Evolutionary conservation across 2,797 vertebrate genomes (phyloP), one percentile per base, ranked within the genome.

Genomic region (Pangasius macronema): DNA sequence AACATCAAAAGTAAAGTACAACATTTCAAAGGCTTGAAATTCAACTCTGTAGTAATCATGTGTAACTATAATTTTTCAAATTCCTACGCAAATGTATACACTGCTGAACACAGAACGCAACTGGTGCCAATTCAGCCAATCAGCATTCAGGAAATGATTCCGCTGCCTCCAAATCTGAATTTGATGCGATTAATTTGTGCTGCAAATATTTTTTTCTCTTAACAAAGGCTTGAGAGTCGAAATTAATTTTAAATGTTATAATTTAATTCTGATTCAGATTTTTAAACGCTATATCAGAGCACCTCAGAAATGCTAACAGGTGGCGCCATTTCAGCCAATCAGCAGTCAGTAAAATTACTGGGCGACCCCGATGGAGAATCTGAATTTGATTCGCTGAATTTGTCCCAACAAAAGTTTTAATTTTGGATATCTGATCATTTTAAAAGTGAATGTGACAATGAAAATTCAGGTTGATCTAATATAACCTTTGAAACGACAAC

Each of bases 211-310:
- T 73, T 14, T n/a, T n/a, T n/a, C n/a, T 59, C 57, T 59, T 24
- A 24, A 14, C 11, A 55, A 8, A 59, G 57, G 22, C 57, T 59
- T 24, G 57, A 59, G 65, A 18, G 14, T 68, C 16, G 1, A 68
- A 68, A 68, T 68, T 2, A 68, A 68, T 30, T 59, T 24, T 30
- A 22, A 68, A 18, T 30, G 42, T 68, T 36, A 11, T 9, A 72
- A 72, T 72, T 72, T 24, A 72, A 39, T 46, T 46, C 70, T 73
- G 24, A 70, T 70, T 70, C 70, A 46, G 36, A 42, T 72, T 72
- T 72, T 72, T 72, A 42, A 42, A 5, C 39, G 4, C 11, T 13
- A 42, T 14, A 46, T 46, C 9, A 2, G 16, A 2, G 39, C 10
- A 5, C 5, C 3, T 73, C 16, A 46, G 39, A 72, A 72, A 24